phyloP scores from a whole-genome alignment of 2,113 vertebrate genomes.

The Leptocoma aspasia region DNA sequence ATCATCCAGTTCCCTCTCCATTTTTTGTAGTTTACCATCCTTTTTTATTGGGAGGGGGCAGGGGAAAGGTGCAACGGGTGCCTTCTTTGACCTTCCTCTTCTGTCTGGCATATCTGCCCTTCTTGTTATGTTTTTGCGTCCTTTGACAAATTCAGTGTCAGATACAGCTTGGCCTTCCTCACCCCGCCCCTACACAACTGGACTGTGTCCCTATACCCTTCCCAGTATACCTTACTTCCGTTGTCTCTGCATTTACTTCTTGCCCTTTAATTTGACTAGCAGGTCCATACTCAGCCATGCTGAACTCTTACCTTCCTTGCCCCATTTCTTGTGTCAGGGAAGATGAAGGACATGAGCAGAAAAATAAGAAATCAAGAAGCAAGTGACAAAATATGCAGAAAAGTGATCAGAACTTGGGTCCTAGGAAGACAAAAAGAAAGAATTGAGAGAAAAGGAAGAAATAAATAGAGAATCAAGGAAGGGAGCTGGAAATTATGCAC shows the following conservation, averaged over 20 bases:
- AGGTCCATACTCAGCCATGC: background rate
- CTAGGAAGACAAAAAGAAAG: background rate
- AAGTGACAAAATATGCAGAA: background rate
- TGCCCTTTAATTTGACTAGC: background rate
- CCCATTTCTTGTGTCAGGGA: background rate
- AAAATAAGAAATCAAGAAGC: background rate
- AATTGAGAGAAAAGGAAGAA: background rate
- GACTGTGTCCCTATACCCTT: background rate
- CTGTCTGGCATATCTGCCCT: background rate
- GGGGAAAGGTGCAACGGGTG: background rate
- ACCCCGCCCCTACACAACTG: rapidly evolving
- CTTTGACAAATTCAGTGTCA: background rate
- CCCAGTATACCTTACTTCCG: background rate
- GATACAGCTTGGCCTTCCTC: background rate
- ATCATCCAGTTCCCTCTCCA: background rate
- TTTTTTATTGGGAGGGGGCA: rapidly evolving
- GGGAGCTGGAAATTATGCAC: background rate
- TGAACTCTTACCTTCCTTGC: background rate
- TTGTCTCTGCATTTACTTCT: background rate
- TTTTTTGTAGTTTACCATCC: background rate
- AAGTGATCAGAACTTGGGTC: background rate
- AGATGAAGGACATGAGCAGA: background rate
- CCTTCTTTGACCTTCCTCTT: background rate
- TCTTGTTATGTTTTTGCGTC: background rate
- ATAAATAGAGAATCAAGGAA: background rate